Evolutionary conservation across 2,888 invertebrate species (phyloP).

Genomic region (Shargacucullia verbasci): DNA sequence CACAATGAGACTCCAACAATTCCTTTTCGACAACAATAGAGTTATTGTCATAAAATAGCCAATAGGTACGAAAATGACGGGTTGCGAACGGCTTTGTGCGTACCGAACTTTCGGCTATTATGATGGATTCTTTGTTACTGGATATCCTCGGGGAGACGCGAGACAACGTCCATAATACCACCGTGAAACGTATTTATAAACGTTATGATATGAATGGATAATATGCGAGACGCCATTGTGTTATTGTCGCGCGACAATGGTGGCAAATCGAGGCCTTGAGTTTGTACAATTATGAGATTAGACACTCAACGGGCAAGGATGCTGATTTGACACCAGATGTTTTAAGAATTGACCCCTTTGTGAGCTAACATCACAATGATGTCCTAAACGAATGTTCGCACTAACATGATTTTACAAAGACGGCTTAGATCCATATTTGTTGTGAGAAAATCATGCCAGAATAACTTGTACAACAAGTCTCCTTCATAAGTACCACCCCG

Average conservation of each 20-base stretch:
- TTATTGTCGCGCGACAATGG: slow-evolving; percentile 71
- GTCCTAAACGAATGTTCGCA: slow-evolving; percentile 41
- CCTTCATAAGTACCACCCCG: background rate
- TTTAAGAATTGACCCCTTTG: slow-evolving; percentile 64
- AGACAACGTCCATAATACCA: slow-evolving; percentile 82
- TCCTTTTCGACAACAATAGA: slow-evolving; percentile 76
- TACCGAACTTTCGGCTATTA: slow-evolving; percentile 81
- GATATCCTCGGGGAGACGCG: slow-evolving; percentile 84
- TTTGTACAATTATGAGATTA: slow-evolving; percentile 82
- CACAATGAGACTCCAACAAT: slow-evolving; percentile 79
- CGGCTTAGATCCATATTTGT: slow-evolving; percentile 26
- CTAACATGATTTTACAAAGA: slow-evolving; percentile 36
- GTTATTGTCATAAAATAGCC: slow-evolving; percentile 88
- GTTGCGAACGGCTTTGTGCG: slow-evolving; percentile 82
- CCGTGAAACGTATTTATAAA: slow-evolving; percentile 86
- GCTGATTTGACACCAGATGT: slow-evolving; percentile 64
- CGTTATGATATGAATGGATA: slow-evolving; percentile 88
- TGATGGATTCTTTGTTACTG: slow-evolving; percentile 81
- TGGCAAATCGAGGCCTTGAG: slow-evolving; percentile 73
- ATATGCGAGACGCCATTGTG: slow-evolving; percentile 78
- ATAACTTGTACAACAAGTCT: slow-evolving; percentile 16
- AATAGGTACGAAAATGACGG: slow-evolving; percentile 88
- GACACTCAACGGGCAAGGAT: slow-evolving; percentile 69
- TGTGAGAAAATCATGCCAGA: slow-evolving; percentile 13
- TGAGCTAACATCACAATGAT: slow-evolving; percentile 57